Evolutionary conservation across 2,797 vertebrate genomes (phyloP).

Genomic region (Diplodus puntazzo): DNA sequence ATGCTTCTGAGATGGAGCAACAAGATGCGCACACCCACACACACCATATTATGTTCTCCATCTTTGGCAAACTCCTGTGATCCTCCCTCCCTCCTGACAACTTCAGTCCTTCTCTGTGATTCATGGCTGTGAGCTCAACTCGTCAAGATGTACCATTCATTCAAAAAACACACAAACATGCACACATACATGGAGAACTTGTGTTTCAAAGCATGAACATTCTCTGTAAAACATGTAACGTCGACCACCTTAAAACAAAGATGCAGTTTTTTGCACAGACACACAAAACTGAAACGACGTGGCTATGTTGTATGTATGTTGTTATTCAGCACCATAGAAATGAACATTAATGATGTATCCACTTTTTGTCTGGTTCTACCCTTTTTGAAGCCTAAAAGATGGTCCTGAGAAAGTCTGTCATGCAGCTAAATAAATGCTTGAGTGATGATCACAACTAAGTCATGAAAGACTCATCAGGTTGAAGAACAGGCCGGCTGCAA

Average conservation of each 20-base stretch:
- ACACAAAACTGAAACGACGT: background rate
- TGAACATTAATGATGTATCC: background rate
- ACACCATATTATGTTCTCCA: conserved; percentile 38
- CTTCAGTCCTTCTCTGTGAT: conserved; percentile 64
- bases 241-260: background rate
- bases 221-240: background rate
- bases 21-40: conserved; percentile 1
- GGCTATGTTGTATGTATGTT: too few species aligned
- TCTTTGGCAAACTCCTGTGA: conserved; percentile 46
- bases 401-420: background rate
- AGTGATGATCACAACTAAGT: conserved; percentile 34
- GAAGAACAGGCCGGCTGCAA: conserved; percentile 17
- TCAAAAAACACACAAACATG: conserved; percentile 28
- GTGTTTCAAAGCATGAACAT: conserved; percentile 25
- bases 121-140: conserved; percentile 61
- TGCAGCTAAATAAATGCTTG: conserved; percentile 17
- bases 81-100: conserved; percentile 32
- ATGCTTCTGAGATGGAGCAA: conserved; percentile 14
- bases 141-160: conserved; percentile 47
- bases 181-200: conserved; percentile 13
- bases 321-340: background rate
- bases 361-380: conserved; percentile 1
- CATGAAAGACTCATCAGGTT: conserved; percentile 51
- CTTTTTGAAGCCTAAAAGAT: conserved; percentile 6
- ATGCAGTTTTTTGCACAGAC: background rate